Percentiles rank a stretch among this genome's conserved stretches.
phyloP scores from a whole-genome alignment of 2,113 vertebrate genomes.

The Ciconia stormi region DNA sequence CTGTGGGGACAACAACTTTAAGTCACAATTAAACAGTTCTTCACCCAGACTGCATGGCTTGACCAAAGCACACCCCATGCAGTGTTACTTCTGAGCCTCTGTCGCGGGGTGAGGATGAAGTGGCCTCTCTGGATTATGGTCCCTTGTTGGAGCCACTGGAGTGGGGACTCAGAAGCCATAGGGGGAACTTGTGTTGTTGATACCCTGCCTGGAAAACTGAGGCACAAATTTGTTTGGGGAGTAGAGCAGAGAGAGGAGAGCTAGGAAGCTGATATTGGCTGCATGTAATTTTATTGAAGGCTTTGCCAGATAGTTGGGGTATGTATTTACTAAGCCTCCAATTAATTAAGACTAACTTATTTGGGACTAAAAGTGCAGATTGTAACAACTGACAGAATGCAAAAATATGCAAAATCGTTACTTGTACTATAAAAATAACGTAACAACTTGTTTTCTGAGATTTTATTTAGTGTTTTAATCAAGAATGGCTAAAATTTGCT shows the following conservation, averaged over 20 bases:
- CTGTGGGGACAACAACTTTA: not conserved
- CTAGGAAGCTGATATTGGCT: not conserved
- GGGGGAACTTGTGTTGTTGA: not conserved
- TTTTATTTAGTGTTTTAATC: not conserved
- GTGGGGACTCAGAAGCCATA: not conserved
- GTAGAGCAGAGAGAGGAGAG: not conserved
- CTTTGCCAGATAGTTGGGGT: not conserved
- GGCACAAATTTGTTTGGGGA: not conserved
- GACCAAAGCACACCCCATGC: not conserved
- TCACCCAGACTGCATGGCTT: fast-evolving
- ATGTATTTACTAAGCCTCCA: not conserved
- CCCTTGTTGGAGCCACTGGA: not conserved
- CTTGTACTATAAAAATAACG: not conserved
- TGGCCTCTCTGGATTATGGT: not conserved
- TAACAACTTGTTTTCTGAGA: not conserved
- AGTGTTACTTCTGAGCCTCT: not conserved
- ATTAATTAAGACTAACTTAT: not conserved
- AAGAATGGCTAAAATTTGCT: not conserved
- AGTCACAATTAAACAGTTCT: not conserved
- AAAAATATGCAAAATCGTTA: not conserved
- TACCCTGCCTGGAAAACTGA: not conserved
- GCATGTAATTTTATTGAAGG: not conserved
- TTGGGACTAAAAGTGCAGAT: not conserved
- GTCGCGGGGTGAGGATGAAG: not conserved
- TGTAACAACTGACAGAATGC: not conserved